A percentile compares a stretch with the other conserved stretches of the same genome.
Conservation (phyloP, 2,797 vertebrate species). For the Allenopithecus nigroviridis region DNA sequence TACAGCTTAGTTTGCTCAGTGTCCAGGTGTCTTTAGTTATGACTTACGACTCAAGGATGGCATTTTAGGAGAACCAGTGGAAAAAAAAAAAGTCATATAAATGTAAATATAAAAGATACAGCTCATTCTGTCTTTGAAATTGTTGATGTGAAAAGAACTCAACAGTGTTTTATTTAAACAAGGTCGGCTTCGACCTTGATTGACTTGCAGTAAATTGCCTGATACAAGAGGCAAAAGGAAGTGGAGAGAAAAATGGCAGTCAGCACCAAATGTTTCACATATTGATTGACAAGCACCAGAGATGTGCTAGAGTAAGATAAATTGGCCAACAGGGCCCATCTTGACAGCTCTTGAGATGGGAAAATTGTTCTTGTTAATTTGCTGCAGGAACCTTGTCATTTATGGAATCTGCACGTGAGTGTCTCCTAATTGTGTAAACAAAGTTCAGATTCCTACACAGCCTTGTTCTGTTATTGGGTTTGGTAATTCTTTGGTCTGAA, state of each 20-base stretch:
- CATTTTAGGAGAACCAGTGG: constrained; percentile 78
- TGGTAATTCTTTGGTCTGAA: constrained; percentile 71
- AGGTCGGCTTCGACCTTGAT: constrained; percentile 89
- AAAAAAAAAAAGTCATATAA: constrained; percentile 79
- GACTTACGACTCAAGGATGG: constrained; percentile 81
- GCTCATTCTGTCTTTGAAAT: constrained; percentile 87
- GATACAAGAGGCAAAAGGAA: constrained; percentile 88
- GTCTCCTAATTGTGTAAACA: constrained; percentile 89
- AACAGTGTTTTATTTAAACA: constrained; percentile 90
- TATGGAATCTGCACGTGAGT: constrained; percentile 83
- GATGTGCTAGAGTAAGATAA: constrained; percentile 90
- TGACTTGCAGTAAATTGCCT: constrained; percentile 91
- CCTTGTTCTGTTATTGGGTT: constrained; percentile 71
- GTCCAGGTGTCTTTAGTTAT: constrained; percentile 77
- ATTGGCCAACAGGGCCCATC: constrained; percentile 89
- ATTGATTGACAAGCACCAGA: constrained; percentile 91
- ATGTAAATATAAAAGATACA: constrained; percentile 88
- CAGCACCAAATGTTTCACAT: constrained; percentile 89
- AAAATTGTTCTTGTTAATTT: constrained; percentile 91
- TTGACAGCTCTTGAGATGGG: constrained; percentile 89
- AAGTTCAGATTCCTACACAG: constrained; percentile 84
- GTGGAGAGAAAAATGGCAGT: constrained; percentile 90
- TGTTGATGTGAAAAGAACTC: constrained; percentile 88
- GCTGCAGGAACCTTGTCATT: constrained; percentile 88
- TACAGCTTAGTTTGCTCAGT: constrained; percentile 66